A percentile compares a stretch with the other conserved stretches of the same genome.
Evolutionary conservation across 1,140 invertebrate genomes (phyloP).

Genomic region (Tyrophagus putrescentiae): DNA sequence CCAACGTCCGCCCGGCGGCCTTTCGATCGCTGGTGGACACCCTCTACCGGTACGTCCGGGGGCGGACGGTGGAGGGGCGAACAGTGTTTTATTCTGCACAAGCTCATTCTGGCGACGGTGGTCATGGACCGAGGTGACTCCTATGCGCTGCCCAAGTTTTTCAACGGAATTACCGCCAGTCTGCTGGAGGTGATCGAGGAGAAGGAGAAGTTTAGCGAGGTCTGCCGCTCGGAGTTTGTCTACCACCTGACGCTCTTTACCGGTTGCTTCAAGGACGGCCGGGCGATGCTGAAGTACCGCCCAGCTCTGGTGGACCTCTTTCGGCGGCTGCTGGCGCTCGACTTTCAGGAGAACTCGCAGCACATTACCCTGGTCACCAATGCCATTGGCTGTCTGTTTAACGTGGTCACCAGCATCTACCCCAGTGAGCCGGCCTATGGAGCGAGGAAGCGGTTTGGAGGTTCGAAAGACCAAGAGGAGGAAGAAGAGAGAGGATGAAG

Average conservation of each 20-base stretch:
- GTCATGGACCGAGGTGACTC: background rate
- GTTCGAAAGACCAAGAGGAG: no score
- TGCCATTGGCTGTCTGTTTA: background rate
- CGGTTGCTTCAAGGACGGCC: background rate
- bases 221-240: background rate
- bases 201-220: background rate
- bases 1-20: background rate
- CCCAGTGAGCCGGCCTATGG: background rate
- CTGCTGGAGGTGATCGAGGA: background rate
- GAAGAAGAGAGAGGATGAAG: background rate
- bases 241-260: background rate
- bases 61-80: constrained; percentile 49
- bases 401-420: background rate
- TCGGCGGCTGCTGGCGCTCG: background rate
- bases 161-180: background rate
- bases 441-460: background rate
- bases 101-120: background rate
- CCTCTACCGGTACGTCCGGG: constrained; percentile 52
- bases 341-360: background rate
- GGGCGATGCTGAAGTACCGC: background rate
- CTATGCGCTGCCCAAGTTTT: background rate
- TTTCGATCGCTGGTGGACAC: constrained; percentile 37
- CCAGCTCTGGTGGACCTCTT: background rate
- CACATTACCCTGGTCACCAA: background rate
- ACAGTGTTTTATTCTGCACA: background rate